Evolutionary conservation across 30 jellyfish, hydroid and myxozoan genomes (phyloP).

Genomic region (Sanderia malayensis): DNA sequence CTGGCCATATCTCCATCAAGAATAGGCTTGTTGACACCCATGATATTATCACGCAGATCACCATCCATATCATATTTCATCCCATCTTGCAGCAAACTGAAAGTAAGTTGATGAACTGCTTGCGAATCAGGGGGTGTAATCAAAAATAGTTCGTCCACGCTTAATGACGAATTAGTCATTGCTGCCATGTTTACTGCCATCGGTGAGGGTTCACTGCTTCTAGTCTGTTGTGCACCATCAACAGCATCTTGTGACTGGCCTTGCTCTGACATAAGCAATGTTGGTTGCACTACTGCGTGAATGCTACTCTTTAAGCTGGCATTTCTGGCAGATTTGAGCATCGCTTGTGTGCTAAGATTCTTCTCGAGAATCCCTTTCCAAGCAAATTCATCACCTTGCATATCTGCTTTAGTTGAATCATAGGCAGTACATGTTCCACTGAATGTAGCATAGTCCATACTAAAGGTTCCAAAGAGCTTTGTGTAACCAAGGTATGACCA

Average conservation of each 20-base stretch:
- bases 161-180: slow-evolving; percentile 14
- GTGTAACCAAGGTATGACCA: no score
- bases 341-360: no score
- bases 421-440: no score
- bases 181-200: slow-evolving; percentile 36
- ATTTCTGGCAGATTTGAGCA: no score
- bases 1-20: slow-evolving; percentile 45
- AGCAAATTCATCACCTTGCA: no score
- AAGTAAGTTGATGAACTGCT: slow-evolving; percentile 43
- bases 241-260: slow-evolving; percentile 48
- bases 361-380: no score
- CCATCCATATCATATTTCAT: slow-evolving; percentile 57
- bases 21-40: slow-evolving; percentile 41
- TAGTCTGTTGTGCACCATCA: slow-evolving; percentile 18
- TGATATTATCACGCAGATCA: slow-evolving; percentile 22
- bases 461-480: no score
- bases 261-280: no score
- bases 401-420: no score
- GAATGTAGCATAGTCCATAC: no score
- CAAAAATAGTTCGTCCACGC: slow-evolving; percentile 43
- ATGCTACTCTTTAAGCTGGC: no score
- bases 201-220: slow-evolving; percentile 2
- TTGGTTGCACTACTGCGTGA: no score
- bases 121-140: slow-evolving; percentile 54
- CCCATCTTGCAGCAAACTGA: slow-evolving; percentile 45